Evolutionary conservation across 2,113 vertebrate species (phyloP), one percentile per base, ranked within the genome.

Genomic region (Alectura lathami): DNA sequence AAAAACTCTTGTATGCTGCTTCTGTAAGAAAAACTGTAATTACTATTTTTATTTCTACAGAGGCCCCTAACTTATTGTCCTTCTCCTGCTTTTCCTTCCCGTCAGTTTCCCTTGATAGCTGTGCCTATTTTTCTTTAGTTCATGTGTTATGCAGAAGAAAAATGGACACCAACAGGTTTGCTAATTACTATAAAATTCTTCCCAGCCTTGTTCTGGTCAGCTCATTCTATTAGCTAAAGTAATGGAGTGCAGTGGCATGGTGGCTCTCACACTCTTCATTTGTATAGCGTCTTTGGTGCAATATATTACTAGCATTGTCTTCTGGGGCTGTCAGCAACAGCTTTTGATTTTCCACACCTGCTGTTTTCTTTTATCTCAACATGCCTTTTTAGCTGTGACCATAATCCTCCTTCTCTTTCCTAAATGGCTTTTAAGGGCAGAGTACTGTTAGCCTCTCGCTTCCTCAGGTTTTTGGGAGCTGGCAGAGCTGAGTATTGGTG

Each of bases 171-270:
- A 95, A 83, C 64, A 89, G 82, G 69, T 95, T 95, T 90, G 82
- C 75, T 97, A 93, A 96, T 96, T 95, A 74, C 79, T 88, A 9
- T 63, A 66, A 93, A 89, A 88, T 75, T 89, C 89, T 93, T 89
- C 73, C 64, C 36, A 81, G 85, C 51, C 89, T 88, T 74, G 47
- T 80, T 94, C 89, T 80, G 63, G 68, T 89, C 79, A 62, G 70
- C 69, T 85, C 78, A 40, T 94, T 88, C 89, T 90, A 78, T 96
- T 95, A 95, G 54, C 85, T 81, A 54, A 89, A 93, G 82, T 94
- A 93, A 91, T 88, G 82, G 88, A 86, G 76, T 81, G 91, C 87
- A 78, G 16, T 96, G 85, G 82, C 69, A 36, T 1, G 17, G 63
- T 40, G 85, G 45, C 59, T 80, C 56, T 83, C 82, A 26, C 85